Percentiles rank a stretch among this genome's conserved stretches.
These are phyloP conservation scores for Euphysa ruthae DNA, from an alignment of 30 jellyfish, hydroid and myxozoan species.

Conservation along the genomic window DNA sequence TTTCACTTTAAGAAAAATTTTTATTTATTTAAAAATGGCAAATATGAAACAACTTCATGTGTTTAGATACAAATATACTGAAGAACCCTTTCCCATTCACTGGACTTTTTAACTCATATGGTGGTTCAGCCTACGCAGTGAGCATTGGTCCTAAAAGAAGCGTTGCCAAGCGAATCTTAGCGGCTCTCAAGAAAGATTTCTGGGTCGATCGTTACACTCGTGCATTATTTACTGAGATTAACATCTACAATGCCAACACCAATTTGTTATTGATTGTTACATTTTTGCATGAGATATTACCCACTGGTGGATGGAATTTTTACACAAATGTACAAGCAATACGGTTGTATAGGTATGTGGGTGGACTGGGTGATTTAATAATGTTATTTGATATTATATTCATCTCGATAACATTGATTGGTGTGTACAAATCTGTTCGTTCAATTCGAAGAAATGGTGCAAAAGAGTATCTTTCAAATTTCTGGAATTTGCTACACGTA, in stretches of 20 bases:
- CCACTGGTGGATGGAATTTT: constrained; percentile 85
- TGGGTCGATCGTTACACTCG: constrained; percentile 92
- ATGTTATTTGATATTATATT: constrained; percentile 56
- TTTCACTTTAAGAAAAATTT: no score
- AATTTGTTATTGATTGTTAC: constrained; percentile 78
- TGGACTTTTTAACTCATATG: constrained; percentile 68
- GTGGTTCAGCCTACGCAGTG: constrained; percentile 78
- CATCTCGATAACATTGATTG: constrained; percentile 49
- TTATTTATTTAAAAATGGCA: no score
- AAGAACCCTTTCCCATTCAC: constrained; percentile 70
- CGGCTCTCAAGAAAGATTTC: constrained; percentile 58
- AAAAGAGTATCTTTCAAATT: constrained; percentile 37
- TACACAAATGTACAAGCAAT: constrained; percentile 67
- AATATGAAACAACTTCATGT: not conserved
- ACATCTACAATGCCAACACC: constrained; percentile 85
- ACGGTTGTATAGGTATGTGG: constrained; percentile 72
- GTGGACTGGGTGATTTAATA: constrained; percentile 73
- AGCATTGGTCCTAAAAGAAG: constrained; percentile 81
- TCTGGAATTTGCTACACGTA: constrained; percentile 74
- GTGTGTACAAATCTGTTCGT: constrained; percentile 61
- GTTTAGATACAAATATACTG: constrained; percentile 23
- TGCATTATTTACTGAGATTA: constrained; percentile 64
- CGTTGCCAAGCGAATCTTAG: constrained; percentile 43
- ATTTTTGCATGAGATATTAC: constrained; percentile 59
- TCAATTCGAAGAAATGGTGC: constrained; percentile 48